phyloP scores from a whole-genome alignment of 2,797 vertebrate genomes.

The Gallinago solitaria region DNA sequence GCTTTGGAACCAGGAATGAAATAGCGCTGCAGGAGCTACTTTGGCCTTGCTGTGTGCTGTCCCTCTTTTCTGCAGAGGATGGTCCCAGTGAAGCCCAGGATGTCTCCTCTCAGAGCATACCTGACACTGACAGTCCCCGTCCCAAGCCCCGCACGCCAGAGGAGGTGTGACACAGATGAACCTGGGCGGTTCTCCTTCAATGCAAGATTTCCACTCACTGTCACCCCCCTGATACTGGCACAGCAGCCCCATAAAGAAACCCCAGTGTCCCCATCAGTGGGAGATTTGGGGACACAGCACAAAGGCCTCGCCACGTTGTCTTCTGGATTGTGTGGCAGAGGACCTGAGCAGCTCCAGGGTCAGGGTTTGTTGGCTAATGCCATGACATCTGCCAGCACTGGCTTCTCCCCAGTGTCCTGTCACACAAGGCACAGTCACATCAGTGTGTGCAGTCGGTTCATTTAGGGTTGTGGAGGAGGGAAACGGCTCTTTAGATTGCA shows the following conservation, averaged over 20 bases:
- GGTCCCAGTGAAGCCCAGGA: neutral
- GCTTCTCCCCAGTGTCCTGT: neutral
- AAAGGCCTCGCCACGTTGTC: too few relatives aligned
- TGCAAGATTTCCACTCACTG: too few relatives aligned
- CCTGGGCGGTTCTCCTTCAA: neutral
- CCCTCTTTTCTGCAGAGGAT: neutral
- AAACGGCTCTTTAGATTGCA: neutral
- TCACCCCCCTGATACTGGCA: too few relatives aligned
- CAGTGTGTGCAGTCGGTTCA: neutral
- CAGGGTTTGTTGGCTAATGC: neutral
- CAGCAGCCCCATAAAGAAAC: too few relatives aligned
- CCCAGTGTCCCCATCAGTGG: too few relatives aligned
- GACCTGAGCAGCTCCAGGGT: neutral
- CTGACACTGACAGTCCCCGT: neutral
- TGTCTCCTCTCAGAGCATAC: neutral
- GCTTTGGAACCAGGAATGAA: neutral
- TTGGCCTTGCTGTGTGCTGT: neutral
- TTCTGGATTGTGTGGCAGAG: neutral
- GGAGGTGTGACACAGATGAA: rapidly evolving
- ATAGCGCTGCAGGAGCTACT: neutral
- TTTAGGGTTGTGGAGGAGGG: neutral
- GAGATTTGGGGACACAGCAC: too few relatives aligned
- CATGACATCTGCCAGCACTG: neutral
- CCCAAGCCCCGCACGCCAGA: neutral
- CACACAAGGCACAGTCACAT: neutral